phyloP scores from a whole-genome alignment of 2,888 invertebrate genomes.

The Belgica antarctica region DNA sequence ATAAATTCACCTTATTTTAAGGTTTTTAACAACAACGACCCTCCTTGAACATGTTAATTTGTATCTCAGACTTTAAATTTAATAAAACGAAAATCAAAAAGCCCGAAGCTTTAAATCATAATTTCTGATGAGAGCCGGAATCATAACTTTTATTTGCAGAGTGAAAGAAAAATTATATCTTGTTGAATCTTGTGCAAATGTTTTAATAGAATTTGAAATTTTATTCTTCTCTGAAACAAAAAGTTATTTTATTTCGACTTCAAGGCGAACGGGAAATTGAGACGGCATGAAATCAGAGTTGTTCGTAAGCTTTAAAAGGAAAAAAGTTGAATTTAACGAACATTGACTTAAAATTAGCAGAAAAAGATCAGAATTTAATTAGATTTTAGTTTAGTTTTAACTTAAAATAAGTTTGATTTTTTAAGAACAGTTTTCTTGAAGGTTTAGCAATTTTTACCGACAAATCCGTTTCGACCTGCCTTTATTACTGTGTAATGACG shows the following conservation, averaged over 20 bases:
- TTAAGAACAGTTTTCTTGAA: neutral
- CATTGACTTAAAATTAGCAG: no score
- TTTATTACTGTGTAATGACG: conserved; percentile 31
- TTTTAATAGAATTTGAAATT: conserved; percentile 15
- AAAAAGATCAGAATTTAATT: conserved; percentile 15
- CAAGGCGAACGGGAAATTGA: no score
- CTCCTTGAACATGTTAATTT: no score
- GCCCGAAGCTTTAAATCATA: neutral
- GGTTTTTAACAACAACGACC: neutral
- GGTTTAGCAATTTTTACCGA: no score
- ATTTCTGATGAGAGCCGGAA: no score
- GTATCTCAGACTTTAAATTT: no score
- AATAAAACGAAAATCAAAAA: neutral
- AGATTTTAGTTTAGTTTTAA: neutral
- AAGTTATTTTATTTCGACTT: no score
- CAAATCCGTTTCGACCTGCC: neutral
- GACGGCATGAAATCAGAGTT: no score
- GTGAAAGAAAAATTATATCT: conserved; percentile 11
- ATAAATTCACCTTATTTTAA: neutral
- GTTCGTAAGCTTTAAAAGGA: no score
- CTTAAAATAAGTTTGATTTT: neutral
- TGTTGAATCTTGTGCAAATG: conserved; percentile 20
- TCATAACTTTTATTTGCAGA: conserved; percentile 3
- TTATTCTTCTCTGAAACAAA: no score
- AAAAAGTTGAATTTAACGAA: no score